Evolutionary conservation across 1,140 invertebrate genomes (phyloP).

Genomic region (Drosophila tropicalis): DNA sequence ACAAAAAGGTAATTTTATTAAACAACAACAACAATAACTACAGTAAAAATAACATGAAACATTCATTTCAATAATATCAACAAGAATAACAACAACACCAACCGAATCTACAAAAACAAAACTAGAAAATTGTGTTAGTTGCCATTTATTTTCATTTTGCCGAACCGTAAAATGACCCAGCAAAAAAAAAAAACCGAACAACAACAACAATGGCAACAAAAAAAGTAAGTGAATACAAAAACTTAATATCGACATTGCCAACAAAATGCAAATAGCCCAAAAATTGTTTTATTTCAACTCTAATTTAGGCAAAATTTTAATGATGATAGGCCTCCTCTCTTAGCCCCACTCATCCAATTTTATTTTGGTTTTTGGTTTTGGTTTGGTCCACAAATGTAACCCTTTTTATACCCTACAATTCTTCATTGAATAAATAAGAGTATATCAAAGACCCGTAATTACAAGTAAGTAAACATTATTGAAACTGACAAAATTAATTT

Average conservation of each 20-base stretch:
- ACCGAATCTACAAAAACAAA: constrained; percentile 28
- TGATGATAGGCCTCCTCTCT: constrained; percentile 55
- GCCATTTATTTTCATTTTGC: constrained; percentile 64
- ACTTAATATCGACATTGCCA: constrained; percentile 57
- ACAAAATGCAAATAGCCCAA: constrained; percentile 55
- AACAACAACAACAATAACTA: constrained; percentile 30
- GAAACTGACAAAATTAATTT: too few species aligned
- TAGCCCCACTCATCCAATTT: neutral
- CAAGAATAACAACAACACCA: constrained; percentile 17
- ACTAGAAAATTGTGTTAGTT: constrained; percentile 20
- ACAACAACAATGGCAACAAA: constrained; percentile 1
- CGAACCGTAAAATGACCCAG: constrained; percentile 64
- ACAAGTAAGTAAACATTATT: too few species aligned
- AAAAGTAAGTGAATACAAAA: constrained; percentile 43
- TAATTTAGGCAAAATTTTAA: constrained; percentile 72
- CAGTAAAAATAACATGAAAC: constrained; percentile 38
- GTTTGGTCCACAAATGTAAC: constrained; percentile 25
- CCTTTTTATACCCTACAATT: constrained; percentile 35
- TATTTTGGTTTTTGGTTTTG: neutral
- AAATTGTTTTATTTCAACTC: constrained; percentile 74
- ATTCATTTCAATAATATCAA: constrained; percentile 58
- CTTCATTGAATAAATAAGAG: neutral
- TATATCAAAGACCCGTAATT: neutral
- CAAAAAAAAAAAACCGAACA: constrained; percentile 36
- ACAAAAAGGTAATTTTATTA: constrained; percentile 63